These are phyloP conservation scores for Ctena decussata DNA, from an alignment of 2,888 invertebrate genomes.

Conservation along the genomic window DNA sequence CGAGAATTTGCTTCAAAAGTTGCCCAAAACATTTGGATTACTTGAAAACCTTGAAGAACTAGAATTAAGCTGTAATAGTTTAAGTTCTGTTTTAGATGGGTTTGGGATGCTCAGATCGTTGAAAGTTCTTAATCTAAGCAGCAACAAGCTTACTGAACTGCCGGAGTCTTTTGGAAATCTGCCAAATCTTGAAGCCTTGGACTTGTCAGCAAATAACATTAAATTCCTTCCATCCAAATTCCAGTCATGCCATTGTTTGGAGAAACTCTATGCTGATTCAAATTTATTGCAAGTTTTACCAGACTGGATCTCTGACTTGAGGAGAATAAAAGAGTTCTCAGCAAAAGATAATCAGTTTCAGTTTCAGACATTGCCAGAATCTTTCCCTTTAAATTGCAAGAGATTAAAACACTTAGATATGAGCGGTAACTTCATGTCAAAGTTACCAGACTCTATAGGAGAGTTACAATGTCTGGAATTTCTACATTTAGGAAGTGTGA, in stretches of 20 bases:
- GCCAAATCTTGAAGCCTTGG: conserved; percentile 68
- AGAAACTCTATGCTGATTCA: conserved; percentile 72
- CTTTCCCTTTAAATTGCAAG: conserved; percentile 67
- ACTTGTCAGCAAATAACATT: conserved; percentile 76
- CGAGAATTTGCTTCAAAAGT: conserved; percentile 70
- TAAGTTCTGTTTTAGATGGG: conserved; percentile 68
- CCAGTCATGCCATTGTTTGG: conserved; percentile 63
- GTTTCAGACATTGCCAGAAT: conserved; percentile 61
- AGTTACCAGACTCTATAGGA: conserved; percentile 78
- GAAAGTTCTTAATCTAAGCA: conserved; percentile 71
- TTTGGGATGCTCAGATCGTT: conserved; percentile 73
- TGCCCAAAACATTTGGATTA: conserved; percentile 71
- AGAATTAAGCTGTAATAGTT: conserved; percentile 70
- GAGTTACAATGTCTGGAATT: conserved; percentile 72
- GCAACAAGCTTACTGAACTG: conserved; percentile 69
- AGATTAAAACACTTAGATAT: conserved; percentile 74
- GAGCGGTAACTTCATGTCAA: conserved; percentile 79
- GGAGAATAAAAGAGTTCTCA: conserved; percentile 68
- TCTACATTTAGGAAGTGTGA: conserved; percentile 79
- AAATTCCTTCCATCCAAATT: conserved; percentile 68
- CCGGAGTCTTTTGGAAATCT: conserved; percentile 74
- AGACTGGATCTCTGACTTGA: conserved; percentile 71
- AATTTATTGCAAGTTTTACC: conserved; percentile 73
- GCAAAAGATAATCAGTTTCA: conserved; percentile 75
- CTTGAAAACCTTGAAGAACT: conserved; percentile 65